These are phyloP conservation scores for Falco biarmicus DNA, from an alignment of 2,797 vertebrate genomes.

Conservation along the genomic window DNA sequence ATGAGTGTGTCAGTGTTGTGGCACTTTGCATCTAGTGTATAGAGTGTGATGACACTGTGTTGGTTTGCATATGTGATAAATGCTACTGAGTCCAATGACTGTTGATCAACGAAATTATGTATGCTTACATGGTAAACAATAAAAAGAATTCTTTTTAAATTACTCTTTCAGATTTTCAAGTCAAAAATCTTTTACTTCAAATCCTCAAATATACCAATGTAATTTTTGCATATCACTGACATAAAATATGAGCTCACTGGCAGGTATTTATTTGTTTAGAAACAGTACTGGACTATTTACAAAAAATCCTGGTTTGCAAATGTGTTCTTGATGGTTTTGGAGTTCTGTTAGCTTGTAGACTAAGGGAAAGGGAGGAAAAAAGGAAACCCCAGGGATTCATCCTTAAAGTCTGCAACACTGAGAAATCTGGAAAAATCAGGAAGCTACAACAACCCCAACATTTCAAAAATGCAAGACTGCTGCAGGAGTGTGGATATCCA, in stretches of 20 bases:
- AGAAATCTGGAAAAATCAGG: neutral
- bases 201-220: neutral
- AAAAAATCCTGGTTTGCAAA: neutral
- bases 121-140: neutral
- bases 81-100: neutral
- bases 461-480: neutral
- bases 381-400: neutral
- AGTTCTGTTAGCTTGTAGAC: neutral
- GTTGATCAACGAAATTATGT: neutral
- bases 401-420: neutral
- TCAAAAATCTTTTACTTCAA: neutral
- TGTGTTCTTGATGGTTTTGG: neutral
- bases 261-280: neutral
- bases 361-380: neutral
- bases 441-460: neutral
- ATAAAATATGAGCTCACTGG: neutral
- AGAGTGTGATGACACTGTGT: neutral
- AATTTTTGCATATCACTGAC: neutral
- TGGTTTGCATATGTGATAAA: neutral
- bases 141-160: neutral
- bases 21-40: neutral
- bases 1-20: rapidly evolving
- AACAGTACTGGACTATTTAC: neutral
- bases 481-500: neutral
- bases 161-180: neutral